phyloP scores from a whole-genome alignment of 2,888 invertebrate species.

The Drosophila hamatofila region DNA sequence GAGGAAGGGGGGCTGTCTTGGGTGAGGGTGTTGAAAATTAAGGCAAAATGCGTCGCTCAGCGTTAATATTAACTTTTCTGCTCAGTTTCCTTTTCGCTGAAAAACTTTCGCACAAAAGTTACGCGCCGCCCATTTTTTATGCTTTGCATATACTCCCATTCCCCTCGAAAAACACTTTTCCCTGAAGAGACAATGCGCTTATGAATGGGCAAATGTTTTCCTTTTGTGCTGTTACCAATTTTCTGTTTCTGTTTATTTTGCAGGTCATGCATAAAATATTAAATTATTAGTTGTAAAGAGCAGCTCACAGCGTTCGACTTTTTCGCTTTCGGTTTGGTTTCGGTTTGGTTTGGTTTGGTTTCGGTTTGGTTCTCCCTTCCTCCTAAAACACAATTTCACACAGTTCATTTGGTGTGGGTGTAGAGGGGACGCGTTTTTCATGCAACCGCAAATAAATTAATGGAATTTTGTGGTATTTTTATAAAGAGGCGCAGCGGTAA shows the following conservation, averaged over 20 bases:
- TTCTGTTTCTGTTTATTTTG: conserved; percentile 75
- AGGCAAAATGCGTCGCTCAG: conserved; percentile 75
- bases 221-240: conserved; percentile 55
- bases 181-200: conserved; percentile 56
- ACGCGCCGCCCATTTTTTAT: conserved; percentile 64
- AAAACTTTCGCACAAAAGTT: conserved; percentile 68
- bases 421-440: conserved; percentile 28
- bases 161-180: not conserved
- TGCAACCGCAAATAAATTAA: conserved; percentile 58
- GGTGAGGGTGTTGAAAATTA: conserved; percentile 52
- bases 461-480: conserved; percentile 50
- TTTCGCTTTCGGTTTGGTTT: conserved; percentile 3
- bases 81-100: conserved; percentile 68
- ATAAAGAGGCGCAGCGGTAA: conserved; percentile 35
- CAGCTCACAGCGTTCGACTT: conserved; percentile 14
- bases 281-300: conserved; percentile 76
- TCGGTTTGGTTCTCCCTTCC: not conserved
- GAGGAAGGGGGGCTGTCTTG: not conserved
- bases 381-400: not conserved
- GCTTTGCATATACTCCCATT: conserved; percentile 43
- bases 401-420: conserved; percentile 37
- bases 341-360: not conserved
- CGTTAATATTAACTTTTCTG: conserved; percentile 81
- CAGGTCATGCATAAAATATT: conserved; percentile 80
- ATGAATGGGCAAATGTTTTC: conserved; percentile 54